Evolutionary conservation across 2,888 invertebrate genomes (phyloP).

Genomic region (Druceiella hillmani): DNA sequence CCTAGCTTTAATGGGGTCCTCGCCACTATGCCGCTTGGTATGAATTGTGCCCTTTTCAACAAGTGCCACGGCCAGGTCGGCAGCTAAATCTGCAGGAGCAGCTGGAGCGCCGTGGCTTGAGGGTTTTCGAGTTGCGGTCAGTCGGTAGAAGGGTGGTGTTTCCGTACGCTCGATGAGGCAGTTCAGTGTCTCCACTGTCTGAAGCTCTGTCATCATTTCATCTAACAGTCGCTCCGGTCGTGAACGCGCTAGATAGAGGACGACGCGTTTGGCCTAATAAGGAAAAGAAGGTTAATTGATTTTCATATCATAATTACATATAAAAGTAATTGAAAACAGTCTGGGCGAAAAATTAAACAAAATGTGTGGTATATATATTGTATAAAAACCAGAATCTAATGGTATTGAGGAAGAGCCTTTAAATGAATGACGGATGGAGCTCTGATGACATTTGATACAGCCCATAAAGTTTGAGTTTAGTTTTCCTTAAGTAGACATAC

Average conservation of each 20-base stretch:
- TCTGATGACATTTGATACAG: too few relatives aligned
- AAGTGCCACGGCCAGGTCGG: constrained; percentile 49
- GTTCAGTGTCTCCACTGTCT: constrained; percentile 94
- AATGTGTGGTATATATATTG: too few relatives aligned
- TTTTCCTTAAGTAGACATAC: too few relatives aligned
- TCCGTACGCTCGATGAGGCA: constrained; percentile 95
- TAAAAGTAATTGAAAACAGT: too few relatives aligned
- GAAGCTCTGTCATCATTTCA: constrained; percentile 95
- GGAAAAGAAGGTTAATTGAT: too few relatives aligned
- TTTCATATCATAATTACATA: too few relatives aligned
- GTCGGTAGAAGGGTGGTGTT: constrained; percentile 95
- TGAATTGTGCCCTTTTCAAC: constrained; percentile 95
- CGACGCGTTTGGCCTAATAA: constrained; percentile 93
- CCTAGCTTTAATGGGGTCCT: constrained; percentile 79
- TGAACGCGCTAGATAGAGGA: constrained; percentile 86
- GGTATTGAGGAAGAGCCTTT: too few relatives aligned
- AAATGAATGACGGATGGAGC: too few relatives aligned
- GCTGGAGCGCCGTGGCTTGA: constrained; percentile 74
- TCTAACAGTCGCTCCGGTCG: constrained; percentile 90
- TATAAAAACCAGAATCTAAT: too few relatives aligned
- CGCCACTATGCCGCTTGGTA: constrained; percentile 89
- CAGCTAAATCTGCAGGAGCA: constrained; percentile 34
- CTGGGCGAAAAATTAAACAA: too few relatives aligned
- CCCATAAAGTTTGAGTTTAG: too few relatives aligned
- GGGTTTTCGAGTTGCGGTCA: constrained; percentile 87